Evolutionary conservation across 2,888 invertebrate species (phyloP).

Genomic region (Odontothrips loti): DNA sequence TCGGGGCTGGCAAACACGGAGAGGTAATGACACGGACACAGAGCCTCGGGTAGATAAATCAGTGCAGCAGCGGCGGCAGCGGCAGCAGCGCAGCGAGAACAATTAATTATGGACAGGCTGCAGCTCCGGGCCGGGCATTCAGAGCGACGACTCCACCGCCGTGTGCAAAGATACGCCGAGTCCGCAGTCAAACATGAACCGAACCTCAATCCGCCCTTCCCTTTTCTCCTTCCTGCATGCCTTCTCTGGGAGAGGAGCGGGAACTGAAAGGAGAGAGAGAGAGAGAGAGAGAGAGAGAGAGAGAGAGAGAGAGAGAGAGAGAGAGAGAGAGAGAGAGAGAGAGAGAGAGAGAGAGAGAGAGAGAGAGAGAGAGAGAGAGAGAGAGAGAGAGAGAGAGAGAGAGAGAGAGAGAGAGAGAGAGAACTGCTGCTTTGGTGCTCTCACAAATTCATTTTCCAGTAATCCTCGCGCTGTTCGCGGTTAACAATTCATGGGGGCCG

Average conservation of each 20-base stretch:
- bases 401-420: neutral
- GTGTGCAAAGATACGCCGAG: constrained; percentile 6
- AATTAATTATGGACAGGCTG: too few species aligned
- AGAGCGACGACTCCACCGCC: neutral
- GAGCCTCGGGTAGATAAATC: too few species aligned
- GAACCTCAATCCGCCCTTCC: neutral
- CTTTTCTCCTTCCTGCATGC: neutral
- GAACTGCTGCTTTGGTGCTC: neutral
- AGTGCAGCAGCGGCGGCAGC: too few species aligned
- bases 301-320: too few species aligned
- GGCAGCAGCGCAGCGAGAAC: too few species aligned
- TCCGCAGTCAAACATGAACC: neutral
- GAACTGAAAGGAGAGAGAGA: too few species aligned
- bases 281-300: too few species aligned
- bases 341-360: neutral
- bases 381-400: neutral
- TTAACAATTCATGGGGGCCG: constrained; percentile 1
- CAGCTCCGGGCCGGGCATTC: neutral
- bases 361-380: neutral
- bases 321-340: too few species aligned
- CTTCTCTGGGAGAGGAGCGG: too few species aligned
- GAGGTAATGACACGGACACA: too few species aligned
- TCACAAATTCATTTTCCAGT: constrained; percentile 26
- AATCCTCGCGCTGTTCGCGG: constrained; percentile 23
- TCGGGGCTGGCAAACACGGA: too few species aligned